Percentiles rank a stretch among this genome's conserved stretches.
Evolutionary conservation across 2,113 vertebrate species (phyloP).

Genomic region (Elephas maximus): DNA sequence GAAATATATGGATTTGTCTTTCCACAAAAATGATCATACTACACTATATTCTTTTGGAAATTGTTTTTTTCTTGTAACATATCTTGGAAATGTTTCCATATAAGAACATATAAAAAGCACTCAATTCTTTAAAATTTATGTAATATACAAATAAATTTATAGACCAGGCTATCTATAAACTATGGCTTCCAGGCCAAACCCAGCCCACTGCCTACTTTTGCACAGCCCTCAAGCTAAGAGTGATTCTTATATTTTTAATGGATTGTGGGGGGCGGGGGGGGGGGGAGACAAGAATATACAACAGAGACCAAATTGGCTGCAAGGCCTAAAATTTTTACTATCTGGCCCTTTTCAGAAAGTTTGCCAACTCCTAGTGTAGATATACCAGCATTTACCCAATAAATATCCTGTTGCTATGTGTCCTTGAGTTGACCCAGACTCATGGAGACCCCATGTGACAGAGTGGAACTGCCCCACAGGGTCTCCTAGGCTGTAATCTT

Average conservation of each 20-base stretch:
- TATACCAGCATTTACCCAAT: rapidly evolving
- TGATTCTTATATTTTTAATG: not conserved
- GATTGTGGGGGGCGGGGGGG: not conserved
- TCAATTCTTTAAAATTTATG: not conserved
- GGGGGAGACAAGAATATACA: not conserved
- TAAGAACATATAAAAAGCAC: rapidly evolving
- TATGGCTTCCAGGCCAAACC: rapidly evolving
- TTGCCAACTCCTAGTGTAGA: rapidly evolving
- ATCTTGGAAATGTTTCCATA: not conserved
- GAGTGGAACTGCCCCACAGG: too few relatives aligned
- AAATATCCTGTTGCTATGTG: too few relatives aligned
- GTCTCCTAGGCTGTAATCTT: too few relatives aligned
- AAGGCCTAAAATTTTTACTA: not conserved
- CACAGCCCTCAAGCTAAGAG: not conserved
- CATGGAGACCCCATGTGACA: too few relatives aligned
- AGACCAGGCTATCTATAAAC: not conserved
- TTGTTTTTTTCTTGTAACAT: not conserved
- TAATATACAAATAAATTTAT: rapidly evolving
- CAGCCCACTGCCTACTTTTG: rapidly evolving
- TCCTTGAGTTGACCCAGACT: too few relatives aligned
- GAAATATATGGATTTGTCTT: not conserved
- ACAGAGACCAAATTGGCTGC: rapidly evolving
- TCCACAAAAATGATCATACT: rapidly evolving
- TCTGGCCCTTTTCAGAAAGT: not conserved
- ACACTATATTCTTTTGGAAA: not conserved